phyloP scores from a whole-genome alignment of 2,888 invertebrate genomes.

The Cylloceria caligata region DNA sequence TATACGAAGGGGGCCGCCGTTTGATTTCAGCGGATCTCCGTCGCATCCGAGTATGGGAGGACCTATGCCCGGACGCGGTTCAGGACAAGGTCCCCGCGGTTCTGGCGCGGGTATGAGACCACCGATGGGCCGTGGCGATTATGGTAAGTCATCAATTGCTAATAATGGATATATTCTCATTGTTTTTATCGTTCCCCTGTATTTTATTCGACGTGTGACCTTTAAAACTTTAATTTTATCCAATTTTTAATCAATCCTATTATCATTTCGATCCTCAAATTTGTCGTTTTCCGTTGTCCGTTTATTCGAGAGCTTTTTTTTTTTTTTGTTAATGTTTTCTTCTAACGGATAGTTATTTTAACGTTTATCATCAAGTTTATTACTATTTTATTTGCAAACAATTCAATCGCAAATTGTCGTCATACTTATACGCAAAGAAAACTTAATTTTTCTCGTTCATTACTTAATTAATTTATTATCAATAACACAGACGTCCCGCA shows the following conservation, averaged over 20 bases:
- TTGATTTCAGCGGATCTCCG: conserved; percentile 88
- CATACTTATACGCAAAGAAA: conserved; percentile 31
- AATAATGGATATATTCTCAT: conserved; percentile 38
- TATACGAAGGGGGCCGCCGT: conserved; percentile 61
- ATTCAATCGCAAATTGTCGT: conserved; percentile 24
- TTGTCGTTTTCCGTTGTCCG: conserved; percentile 14
- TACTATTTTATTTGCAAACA: background rate
- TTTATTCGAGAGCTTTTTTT: conserved; percentile 32
- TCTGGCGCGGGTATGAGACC: conserved; percentile 87
- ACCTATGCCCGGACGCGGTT: conserved; percentile 88
- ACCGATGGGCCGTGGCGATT: conserved; percentile 94
- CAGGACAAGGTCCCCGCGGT: conserved; percentile 85
- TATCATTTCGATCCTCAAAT: conserved; percentile 12
- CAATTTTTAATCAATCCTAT: conserved; percentile 15
- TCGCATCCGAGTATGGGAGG: conserved; percentile 90
- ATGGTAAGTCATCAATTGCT: conserved; percentile 89
- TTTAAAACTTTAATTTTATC: conserved; percentile 8
- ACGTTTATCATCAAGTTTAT: background rate
- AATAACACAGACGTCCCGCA: conserved; percentile 79
- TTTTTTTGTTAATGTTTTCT: too few relatives aligned
- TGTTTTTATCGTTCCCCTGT: conserved; percentile 15
- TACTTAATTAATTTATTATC: conserved; percentile 39
- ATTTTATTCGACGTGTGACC: conserved; percentile 18
- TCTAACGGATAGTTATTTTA: background rate
- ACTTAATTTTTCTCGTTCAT: conserved; percentile 29